Base-by-base conservation (phyloP, 2,888 invertebrate species). In the Laspeyria flexula region DNA sequence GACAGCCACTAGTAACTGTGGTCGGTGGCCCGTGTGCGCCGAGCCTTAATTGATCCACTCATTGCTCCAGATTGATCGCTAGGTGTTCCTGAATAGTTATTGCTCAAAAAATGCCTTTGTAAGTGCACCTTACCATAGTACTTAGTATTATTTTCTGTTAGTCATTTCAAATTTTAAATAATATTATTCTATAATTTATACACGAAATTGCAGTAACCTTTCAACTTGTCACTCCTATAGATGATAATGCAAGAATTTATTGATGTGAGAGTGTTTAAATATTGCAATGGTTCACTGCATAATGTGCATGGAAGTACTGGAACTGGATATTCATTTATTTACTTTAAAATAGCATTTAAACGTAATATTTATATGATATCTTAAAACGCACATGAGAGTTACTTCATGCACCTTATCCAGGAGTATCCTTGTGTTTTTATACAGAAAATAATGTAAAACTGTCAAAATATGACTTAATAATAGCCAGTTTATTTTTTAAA, bases 361-460 rank as follows among this genome's bases (percentile, higher is more conserved):
- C 1, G 7, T 15, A 15, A 3, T 16, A 15, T 33, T 30, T 11
- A 30, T 33, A 0, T 7, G 15, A 38, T 1, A 30, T n/a, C n/a
- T n/a, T 6, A 16, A 7, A 12, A 25, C 12, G 21, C 3, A 33
- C 15, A 11, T 11, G 10, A 25, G 7, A 5, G 9, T 40, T 40
- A 46, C 33, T 11, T 46, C 46, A 16, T 27, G 47, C 41, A 47
- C 35, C 12, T 47, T 41, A 29, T 27, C 10, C 29, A 35, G 34
- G 25, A 29, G 18, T 18, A 18, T 6, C 13, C 35, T 29, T 35
- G 12, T 25, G 3, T 25, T 34, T 25, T 12, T 31, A 47, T 57
- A 40, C 43, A 23, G 5, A 29, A 35, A 38, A 34, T 37, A 48
- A 46, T 65, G 55, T 62, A 51, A 52, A 47, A 10, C 39, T 33